These are phyloP conservation scores for Plusia festucae DNA, from an alignment of 2,888 invertebrate genomes.

Conservation along the genomic window DNA sequence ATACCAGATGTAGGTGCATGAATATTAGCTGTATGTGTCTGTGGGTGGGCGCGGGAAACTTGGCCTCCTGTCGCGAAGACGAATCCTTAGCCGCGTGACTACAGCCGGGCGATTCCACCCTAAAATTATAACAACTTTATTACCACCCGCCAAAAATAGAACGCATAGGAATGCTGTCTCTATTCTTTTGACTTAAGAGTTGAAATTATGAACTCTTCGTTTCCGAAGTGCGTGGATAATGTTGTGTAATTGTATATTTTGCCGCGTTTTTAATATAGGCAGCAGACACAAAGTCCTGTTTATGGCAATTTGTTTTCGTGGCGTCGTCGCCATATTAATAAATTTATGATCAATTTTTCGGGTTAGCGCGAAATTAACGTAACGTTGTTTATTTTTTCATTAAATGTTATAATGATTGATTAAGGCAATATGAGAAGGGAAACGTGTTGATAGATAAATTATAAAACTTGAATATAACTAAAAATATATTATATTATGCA, in stretches of 20 bases:
- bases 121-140: slow-evolving; percentile 50
- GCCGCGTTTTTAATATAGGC: slow-evolving; percentile 80
- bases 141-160: slow-evolving; percentile 30
- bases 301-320: slow-evolving; percentile 74
- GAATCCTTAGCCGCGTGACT: slow-evolving; percentile 76
- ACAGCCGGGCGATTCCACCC: slow-evolving; percentile 70
- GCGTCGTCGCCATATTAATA: slow-evolving; percentile 74
- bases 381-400: slow-evolving; percentile 41
- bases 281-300: slow-evolving; percentile 75
- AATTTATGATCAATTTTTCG: slow-evolving; percentile 78
- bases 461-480: too few species aligned
- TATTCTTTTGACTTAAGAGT: slow-evolving; percentile 39
- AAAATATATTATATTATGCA: too few species aligned
- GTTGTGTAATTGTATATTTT: slow-evolving; percentile 64
- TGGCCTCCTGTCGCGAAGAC: slow-evolving; percentile 84
- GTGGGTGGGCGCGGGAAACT: slow-evolving; percentile 66
- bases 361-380: slow-evolving; percentile 66
- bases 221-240: slow-evolving; percentile 24
- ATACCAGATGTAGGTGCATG: slow-evolving; percentile 68
- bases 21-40: slow-evolving; percentile 66
- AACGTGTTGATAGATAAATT: neutral
- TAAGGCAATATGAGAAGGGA: slow-evolving; percentile 2
- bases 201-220: neutral
- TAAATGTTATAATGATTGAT: slow-evolving; percentile 29
- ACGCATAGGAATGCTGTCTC: slow-evolving; percentile 40